Base-by-base conservation (phyloP, 1,140 invertebrate genomes). In the Druon quercuslanigerum region DNA sequence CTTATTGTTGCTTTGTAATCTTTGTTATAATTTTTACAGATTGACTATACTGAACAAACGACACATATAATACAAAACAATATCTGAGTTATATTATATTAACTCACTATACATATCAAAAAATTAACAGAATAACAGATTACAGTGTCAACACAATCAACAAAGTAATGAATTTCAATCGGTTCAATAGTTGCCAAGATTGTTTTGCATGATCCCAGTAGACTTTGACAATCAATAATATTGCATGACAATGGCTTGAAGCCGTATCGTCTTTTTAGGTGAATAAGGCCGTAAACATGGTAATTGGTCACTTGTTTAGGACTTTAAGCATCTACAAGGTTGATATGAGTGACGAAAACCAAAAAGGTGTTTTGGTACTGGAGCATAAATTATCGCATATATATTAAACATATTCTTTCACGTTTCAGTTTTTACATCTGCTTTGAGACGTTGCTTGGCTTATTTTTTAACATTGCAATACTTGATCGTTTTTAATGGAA, bases 11-110 rank as follows among this genome's bases (percentile, higher is more conserved):
- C 79, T 83, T 82, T 83, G 77, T 77, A 51, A 81, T 57, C 20
- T 71, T 83, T 75, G 78, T 40, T 85, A 71, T 85, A 71, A 82
- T 84, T 83, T 87, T 76, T 70, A 76, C 78, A 82, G 75, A 84
- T 66, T 51, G 80, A 82, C 78, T 75, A 85, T 83, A 85, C 83
- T 73, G 82, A 73, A 86, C 81, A 87, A 77, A 86, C 79, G 79
- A 81, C 72, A 86, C 57, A 66, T 25, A 66, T 25, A 3, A 66
- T 66, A 66, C 57, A 60, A 60, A 25, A 57, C 54, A 57, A 60
- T 25, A 6, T 20, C 25, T 17, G 16, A 66, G 16, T 40, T 40
- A 66, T 66, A 66, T 20, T 66, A 66, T 20, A 57, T 57, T 57
- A 11, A 57, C 60, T 66, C 60, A 46, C 40, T 8, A 87, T 86